Percentiles rank a stretch among this genome's conserved stretches.
These are phyloP conservation scores for Lepilemur septentrionalis DNA, from an alignment of 2,797 vertebrate species.

Conservation along the genomic window DNA sequence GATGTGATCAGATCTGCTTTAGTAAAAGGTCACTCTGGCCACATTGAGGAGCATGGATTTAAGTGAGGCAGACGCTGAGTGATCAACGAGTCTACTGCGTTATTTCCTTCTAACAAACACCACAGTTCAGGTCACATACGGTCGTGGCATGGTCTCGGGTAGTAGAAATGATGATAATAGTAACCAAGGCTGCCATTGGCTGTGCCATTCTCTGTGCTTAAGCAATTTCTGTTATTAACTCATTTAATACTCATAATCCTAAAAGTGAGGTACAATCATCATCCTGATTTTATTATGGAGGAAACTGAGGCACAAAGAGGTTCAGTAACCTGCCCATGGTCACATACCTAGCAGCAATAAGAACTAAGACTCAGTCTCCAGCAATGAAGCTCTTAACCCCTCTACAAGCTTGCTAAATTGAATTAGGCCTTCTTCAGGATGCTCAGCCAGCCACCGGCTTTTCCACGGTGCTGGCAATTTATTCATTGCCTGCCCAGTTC, in stretches of 20 bases:
- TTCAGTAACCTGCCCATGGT: not conserved
- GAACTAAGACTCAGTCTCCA: not conserved
- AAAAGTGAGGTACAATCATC: not conserved
- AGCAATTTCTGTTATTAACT: not conserved
- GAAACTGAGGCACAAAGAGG: not conserved
- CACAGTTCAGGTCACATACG: not conserved
- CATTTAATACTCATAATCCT: not conserved
- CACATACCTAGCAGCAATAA: not conserved
- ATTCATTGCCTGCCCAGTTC: not conserved
- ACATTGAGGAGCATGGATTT: not conserved
- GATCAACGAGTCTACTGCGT: not conserved
- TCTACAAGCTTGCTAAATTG: not conserved
- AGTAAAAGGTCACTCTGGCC: not conserved
- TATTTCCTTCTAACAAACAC: not conserved
- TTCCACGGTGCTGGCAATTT: not conserved
- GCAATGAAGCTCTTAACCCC: not conserved
- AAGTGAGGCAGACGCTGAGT: not conserved
- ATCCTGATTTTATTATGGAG: not conserved
- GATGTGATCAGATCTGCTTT: not conserved
- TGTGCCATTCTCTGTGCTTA: not conserved
- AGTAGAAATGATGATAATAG: not conserved
- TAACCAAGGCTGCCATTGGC: not conserved
- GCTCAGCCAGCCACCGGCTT: not conserved
- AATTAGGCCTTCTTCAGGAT: not conserved
- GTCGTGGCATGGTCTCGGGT: not conserved